Base-by-base conservation (phyloP, 2,113 vertebrate species). In the Campylorhamphus procurvoides region DNA sequence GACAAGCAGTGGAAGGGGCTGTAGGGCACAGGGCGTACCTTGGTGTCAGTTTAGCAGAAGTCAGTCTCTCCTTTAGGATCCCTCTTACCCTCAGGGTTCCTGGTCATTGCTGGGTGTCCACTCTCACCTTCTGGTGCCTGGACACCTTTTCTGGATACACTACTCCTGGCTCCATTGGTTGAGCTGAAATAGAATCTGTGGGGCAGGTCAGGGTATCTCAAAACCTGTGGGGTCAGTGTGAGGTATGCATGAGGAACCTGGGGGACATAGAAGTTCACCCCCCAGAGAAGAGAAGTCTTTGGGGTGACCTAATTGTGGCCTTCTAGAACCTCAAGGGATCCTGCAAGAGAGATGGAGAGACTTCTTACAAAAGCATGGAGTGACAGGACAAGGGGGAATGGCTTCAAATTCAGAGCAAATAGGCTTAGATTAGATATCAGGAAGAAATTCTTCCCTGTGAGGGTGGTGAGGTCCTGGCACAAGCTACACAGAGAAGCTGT, bases 131-230 rank as follows among this genome's bases (percentile, higher is more conserved):
- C 27, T 6, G 24, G 44, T 75, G 35, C 75, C 18, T 62, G 33
- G 22, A 18, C 39, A 27, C 8, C 10, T 53, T 44, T 91, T 68
- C 37, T 68, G 28, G 33, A 56, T 24, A 31, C 3, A 17, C 14
- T 49, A 3, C 4, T 76, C 23, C 14, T 7, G 7, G 22, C 27
- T 35, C 28, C 0, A 0, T 39, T 35, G 58, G 31, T 12, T 44
- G 50, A 92, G 28, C 33, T 49, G 63, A 83, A 69, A 7, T 4
- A n/a, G 50, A 63, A 19, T 12, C 23, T 35, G 4, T 14, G n/a
- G 50, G 31, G 20, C 49, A 90, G 37, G 11, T 47, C 29, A 67
- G 47, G 20, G 31, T 2, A 58, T 39, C 73, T 56, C 64, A 91
- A 40, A 71, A 8, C 7, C 44, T 47, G 3, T 33, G 39, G 46